These are phyloP conservation scores for Tachuris rubrigastra DNA, from an alignment of 2,113 vertebrate genomes.

Conservation along the genomic window DNA sequence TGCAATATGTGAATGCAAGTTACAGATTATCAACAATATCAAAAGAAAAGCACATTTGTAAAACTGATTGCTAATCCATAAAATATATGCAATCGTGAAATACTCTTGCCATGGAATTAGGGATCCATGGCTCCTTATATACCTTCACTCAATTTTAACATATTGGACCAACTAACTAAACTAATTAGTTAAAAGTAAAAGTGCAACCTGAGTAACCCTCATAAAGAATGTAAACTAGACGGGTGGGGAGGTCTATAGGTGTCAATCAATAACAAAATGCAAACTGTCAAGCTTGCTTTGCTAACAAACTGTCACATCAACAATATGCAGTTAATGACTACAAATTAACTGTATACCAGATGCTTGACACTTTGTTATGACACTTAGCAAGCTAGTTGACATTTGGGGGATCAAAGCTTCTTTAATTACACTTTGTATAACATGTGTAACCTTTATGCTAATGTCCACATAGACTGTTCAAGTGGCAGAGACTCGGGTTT, in stretches of 20 bases:
- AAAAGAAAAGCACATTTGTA: neutral
- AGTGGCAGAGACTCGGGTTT: slow-evolving; percentile 14
- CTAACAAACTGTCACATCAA: slow-evolving; percentile 94
- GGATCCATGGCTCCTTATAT: neutral
- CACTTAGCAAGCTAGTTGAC: slow-evolving; percentile 84
- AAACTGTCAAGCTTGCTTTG: slow-evolving; percentile 86
- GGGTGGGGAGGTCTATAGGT: slow-evolving; percentile 81
- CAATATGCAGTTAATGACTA: slow-evolving; percentile 92
- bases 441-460: slow-evolving; percentile 84
- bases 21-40: neutral
- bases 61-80: neutral
- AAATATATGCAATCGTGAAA: neutral
- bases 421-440: slow-evolving; percentile 84
- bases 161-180: slow-evolving; percentile 60
- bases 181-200: slow-evolving; percentile 63
- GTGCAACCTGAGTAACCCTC: slow-evolving; percentile 72
- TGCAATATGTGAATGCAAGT: neutral
- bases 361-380: slow-evolving; percentile 93
- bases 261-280: slow-evolving; percentile 87
- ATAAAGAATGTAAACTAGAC: slow-evolving; percentile 77
- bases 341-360: slow-evolving; percentile 92
- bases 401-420: slow-evolving; percentile 88
- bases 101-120: neutral
- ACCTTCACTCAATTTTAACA: slow-evolving; percentile 29
- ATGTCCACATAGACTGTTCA: slow-evolving; percentile 77